These are phyloP conservation scores for Andrena trimmerana DNA, from an alignment of 2,888 invertebrate genomes.

Conservation along the genomic window DNA sequence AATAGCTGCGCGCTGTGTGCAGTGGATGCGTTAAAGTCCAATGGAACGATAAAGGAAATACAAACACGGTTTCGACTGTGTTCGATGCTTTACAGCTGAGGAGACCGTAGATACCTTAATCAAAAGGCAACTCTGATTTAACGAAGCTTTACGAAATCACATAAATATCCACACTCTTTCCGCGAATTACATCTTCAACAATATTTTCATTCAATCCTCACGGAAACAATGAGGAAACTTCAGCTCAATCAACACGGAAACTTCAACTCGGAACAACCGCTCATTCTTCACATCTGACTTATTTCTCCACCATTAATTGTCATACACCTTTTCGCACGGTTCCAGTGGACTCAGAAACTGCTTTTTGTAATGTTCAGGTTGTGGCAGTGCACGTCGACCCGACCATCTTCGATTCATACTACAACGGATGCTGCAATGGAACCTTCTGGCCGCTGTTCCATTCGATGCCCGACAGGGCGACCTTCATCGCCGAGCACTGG, in stretches of 20 bases:
- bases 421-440: slow-evolving; percentile 96
- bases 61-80: not conserved
- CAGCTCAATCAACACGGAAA: too few relatives aligned
- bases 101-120: not conserved
- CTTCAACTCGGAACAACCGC: too few relatives aligned
- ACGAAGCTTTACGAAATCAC: not conserved
- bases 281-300: too few relatives aligned
- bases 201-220: too few relatives aligned
- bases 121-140: not conserved
- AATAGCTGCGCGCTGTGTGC: slow-evolving; percentile 15
- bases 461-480: slow-evolving; percentile 95
- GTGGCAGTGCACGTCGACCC: slow-evolving; percentile 93
- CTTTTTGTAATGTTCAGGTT: slow-evolving; percentile 86
- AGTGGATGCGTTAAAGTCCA: slow-evolving; percentile 1
- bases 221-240: too few relatives aligned
- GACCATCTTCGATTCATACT: slow-evolving; percentile 93
- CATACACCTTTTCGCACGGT: not conserved
- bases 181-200: too few relatives aligned
- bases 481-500: slow-evolving; percentile 94
- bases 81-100: too few relatives aligned
- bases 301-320: too few relatives aligned
- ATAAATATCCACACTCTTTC: not conserved
- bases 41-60: not conserved
- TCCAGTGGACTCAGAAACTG: slow-evolving; percentile 3
- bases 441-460: slow-evolving; percentile 97